Evolutionary conservation across 2,113 vertebrate genomes (phyloP).

Genomic region (Nothoprocta pentlandii): DNA sequence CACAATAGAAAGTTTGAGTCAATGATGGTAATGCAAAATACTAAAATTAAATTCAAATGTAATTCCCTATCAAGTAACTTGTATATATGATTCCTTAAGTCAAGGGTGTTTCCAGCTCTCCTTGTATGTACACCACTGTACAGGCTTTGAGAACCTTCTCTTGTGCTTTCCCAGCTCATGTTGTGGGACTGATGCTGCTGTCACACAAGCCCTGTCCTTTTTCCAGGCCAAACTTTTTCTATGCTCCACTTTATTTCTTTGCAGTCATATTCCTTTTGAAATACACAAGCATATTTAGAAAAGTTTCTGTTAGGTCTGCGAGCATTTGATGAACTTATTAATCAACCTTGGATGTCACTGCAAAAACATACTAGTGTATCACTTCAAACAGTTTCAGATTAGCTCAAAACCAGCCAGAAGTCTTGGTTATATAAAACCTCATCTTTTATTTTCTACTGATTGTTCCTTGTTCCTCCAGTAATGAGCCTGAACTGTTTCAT

Average conservation of each 20-base stretch:
- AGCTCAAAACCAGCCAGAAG: background rate
- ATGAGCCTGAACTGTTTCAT: background rate
- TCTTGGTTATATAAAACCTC: background rate
- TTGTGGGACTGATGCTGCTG: fast-evolving
- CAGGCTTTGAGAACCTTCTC: background rate
- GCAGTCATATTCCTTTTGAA: background rate
- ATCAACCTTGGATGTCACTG: background rate
- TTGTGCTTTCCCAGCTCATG: background rate
- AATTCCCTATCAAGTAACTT: background rate
- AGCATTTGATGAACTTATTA: background rate
- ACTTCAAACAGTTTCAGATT: background rate
- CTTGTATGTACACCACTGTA: background rate
- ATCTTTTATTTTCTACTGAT: background rate
- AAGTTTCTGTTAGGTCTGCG: background rate
- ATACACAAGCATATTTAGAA: background rate
- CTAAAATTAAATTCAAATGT: background rate
- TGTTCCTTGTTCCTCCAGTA: background rate
- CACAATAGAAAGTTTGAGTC: background rate
- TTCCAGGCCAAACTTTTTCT: background rate
- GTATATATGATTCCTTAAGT: background rate
- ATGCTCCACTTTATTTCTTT: background rate
- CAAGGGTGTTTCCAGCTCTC: background rate
- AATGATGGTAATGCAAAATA: background rate
- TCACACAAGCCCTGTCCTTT: background rate
- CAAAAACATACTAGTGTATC: background rate